Base-by-base conservation (phyloP, 2,113 vertebrate species). In the Embiotoca jacksoni region DNA sequence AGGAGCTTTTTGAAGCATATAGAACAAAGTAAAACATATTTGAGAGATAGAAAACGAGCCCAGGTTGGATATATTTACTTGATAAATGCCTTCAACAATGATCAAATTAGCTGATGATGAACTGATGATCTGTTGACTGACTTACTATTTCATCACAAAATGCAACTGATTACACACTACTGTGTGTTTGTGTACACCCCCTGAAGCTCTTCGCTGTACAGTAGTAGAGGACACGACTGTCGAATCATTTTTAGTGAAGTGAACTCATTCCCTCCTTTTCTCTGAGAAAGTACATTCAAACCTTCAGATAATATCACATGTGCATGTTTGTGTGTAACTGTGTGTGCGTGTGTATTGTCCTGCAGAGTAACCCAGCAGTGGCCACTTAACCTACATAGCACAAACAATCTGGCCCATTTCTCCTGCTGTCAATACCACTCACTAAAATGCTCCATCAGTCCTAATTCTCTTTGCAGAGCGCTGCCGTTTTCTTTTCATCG, bases 361-460 rank as follows among this genome's bases (percentile, higher is more conserved):
- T 5, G 7, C 60, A 74, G 63, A 72, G 63, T 23, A 46, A 8
- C 36, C 74, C 70, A 74, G 56, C 5, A 33, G 64, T 78, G 59
- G 66, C 77, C 80, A 90, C 82, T 88, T 87, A 85, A 75, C 88
- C 86, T 78, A 80, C 76, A 87, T 82, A 76, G 66, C 78, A 71
- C 60, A 71, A 77, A 89, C 69, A 70, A 70, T 68, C 71, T 59
- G 74, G 36, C 39, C 68, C 23, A 55, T 72, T 83, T 71, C 41
- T 71, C n/a, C 49, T 68, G 46, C 60, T 70, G 81, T 82, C 85
- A 84, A 80, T 78, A 78, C 63, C 5, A 0, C 55, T 73, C 58
- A 71, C 36, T 66, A 58, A 85, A 77, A 81, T 52, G 52, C 47
- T 82, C 75, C 63, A 76, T 72, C 74, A 73, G 49, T 49, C 30